Base-by-base conservation (phyloP, 2,113 vertebrate genomes). In the Melanostigma gelatinosum region DNA sequence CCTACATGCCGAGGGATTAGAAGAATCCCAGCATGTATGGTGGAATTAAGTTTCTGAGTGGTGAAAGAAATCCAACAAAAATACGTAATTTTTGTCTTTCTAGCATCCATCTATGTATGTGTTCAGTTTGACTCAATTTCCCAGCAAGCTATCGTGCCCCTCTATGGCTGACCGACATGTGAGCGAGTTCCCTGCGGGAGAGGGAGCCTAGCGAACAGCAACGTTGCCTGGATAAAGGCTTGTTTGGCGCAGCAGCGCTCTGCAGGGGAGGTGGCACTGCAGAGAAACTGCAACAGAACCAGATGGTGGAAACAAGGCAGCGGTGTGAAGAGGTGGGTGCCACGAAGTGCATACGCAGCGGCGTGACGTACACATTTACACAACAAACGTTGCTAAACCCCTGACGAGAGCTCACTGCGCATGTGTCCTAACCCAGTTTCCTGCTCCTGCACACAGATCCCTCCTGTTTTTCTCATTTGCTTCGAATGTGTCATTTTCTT, bases 111-210 rank as follows among this genome's bases (percentile, higher is more conserved):
- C 67, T 72, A 9, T n/a, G 24, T 74, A 27, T 78, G 67, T 50
- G 10, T 68, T 70, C 80, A 77, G 60, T 81, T 74, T 44, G 65
- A 84, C 57, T 80, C 52, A 69, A 62, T 48, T 20, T 88, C 78
- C 82, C 85, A 66, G 72, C 80, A 80, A 82, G 85, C 75, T 38
- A 42, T 68, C 80, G 77, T 69, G 83, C 52, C 75, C 55, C 63
- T 79, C 54, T 87, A 72, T 54, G 82, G 82, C 80, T 93, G 92
- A 93, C 93, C 93, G 91, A 93, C 84, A 93, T 92, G 86, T 85
- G 77, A 72, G 80, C 34, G n/a, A 75, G 71, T 40, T 73, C 82
- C 88, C 87, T 12, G n/a, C 69, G 48, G 85, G 86, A 86, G 72
- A 78, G n/a, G 29, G 50, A 72, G 78, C 80, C 87, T 13, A 80